Base-by-base conservation (phyloP, 1,140 invertebrate genomes). In the Maniola jurtina region DNA sequence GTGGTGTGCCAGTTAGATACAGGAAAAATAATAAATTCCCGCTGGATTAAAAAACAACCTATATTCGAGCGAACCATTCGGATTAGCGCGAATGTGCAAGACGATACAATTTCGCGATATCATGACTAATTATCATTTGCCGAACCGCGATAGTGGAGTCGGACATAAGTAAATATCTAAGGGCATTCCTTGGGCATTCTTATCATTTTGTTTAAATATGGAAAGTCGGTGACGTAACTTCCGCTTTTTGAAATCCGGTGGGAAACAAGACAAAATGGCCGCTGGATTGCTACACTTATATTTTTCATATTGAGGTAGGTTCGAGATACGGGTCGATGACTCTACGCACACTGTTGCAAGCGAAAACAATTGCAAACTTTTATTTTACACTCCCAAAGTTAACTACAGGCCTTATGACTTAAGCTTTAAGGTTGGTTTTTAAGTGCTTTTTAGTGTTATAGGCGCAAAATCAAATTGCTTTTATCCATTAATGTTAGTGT, bases 221-320 rank as follows among this genome's bases (percentile, higher is more conserved):
- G 63, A 65, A 65, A 65, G 63, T 65, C 34, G 42, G 55, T 65
- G 63, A 65, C 56, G 63, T 33, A 65, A 59, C 63, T 58, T 58
- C 63, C 63, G 50, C 52, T 52, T 54, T 16, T 38, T 35, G 15
- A 52, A 58, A 65, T 65, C 63, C 60, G 56, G 42, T 16, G 60
- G 61, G 56, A 56, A 66, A 72, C 64, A 70, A 72, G 66, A 64
- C 67, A 70, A 64, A 66, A 66, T 64, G 69, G 63, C 65, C 47
- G 36, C 57, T 63, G 15, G 54, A 71, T 76, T 81, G 69, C 80
- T 79, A 78, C 73, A 82, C 66, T 77, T 78, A 85, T 80, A 84
- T 86, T 84, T 88, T 88, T 88, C 77, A 74, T 71, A 84, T 88
- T 88, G 86, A 81, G 86, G 84, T 86, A 88, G 86, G 86, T 83